phyloP scores from a whole-genome alignment of 1,140 invertebrate genomes.

The Scaptomyza hsui region DNA sequence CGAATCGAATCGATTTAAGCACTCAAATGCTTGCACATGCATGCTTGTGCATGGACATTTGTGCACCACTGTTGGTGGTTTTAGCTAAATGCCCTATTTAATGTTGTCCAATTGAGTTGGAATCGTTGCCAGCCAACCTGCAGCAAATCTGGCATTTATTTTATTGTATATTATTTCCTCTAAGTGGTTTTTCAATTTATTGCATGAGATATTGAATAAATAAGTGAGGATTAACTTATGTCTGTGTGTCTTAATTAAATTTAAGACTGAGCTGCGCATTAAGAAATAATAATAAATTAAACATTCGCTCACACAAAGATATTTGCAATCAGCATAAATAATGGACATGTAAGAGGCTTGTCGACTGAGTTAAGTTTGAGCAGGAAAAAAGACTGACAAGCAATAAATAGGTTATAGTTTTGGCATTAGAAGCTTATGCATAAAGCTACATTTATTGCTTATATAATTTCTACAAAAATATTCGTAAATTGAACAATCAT shows the following conservation, averaged over 20 bases:
- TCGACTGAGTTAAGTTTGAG: no score
- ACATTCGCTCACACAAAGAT: background rate
- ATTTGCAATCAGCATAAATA: constrained; percentile 1
- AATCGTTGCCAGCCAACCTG: background rate
- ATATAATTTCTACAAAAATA: no score
- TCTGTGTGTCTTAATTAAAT: background rate
- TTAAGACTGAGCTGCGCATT: background rate
- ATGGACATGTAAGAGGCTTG: background rate
- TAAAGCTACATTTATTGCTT: background rate
- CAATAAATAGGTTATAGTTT: no score
- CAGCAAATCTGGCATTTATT: background rate
- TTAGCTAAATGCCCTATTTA: constrained; percentile 6
- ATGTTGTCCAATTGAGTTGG: constrained; percentile 2
- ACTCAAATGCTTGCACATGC: background rate
- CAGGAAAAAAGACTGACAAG: no score
- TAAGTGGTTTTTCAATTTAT: background rate
- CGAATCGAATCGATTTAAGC: constrained; percentile 9
- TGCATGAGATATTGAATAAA: background rate
- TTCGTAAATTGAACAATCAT: no score
- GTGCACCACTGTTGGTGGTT: constrained; percentile 1
- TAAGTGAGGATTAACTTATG: background rate
- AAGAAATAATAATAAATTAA: background rate
- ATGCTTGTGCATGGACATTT: background rate
- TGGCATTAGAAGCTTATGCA: background rate
- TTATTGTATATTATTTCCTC: background rate